Evolutionary conservation across 2,113 vertebrate species (phyloP).

Genomic region (Boulengeromyrus knoepffleri): DNA sequence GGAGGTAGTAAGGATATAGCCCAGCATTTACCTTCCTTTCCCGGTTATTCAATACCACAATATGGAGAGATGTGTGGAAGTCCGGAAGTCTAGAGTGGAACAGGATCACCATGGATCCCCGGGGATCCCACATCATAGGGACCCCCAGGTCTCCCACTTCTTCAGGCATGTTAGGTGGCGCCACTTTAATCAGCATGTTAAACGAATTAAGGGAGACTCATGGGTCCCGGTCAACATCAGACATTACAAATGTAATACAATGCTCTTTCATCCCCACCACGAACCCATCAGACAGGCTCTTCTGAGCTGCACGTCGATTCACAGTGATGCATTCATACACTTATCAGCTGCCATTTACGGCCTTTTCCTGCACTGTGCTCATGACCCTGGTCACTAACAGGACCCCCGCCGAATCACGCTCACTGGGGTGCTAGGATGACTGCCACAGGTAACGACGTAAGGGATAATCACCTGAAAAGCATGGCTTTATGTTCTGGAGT

Average conservation of each 20-base stretch:
- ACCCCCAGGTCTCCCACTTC: background rate
- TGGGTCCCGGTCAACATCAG: background rate
- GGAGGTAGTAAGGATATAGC: background rate
- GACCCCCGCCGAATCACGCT: background rate
- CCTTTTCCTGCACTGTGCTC: background rate
- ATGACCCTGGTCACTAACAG: background rate
- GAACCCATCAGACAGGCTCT: background rate
- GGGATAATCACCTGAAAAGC: background rate
- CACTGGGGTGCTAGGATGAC: background rate
- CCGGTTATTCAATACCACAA: background rate
- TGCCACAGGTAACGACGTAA: background rate
- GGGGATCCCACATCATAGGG: background rate
- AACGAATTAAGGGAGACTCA: background rate
- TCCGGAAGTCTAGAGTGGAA: background rate
- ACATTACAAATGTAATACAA: background rate
- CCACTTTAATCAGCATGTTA: background rate
- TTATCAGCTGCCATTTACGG: background rate
- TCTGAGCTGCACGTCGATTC: background rate
- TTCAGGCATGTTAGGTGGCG: background rate
- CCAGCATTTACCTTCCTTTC: background rate
- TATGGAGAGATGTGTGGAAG: background rate
- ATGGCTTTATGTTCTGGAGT: background rate
- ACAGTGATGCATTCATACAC: background rate
- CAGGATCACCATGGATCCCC: background rate
- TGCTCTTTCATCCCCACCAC: background rate